Percentiles rank a stretch among this genome's conserved stretches.
Conservation (phyloP, 2,888 invertebrate species). For the Leuctra nigra region DNA sequence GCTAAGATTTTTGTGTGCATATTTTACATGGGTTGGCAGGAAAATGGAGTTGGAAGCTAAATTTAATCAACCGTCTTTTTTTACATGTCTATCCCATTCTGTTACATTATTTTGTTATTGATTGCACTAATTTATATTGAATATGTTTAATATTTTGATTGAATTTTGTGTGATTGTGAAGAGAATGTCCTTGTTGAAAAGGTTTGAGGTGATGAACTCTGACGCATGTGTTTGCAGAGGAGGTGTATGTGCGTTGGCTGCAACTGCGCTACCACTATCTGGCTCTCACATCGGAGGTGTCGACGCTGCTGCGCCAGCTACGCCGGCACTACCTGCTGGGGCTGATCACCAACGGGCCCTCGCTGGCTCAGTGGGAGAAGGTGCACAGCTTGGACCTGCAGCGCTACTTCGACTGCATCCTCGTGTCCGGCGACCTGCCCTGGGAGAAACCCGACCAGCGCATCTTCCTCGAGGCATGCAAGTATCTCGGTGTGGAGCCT, state of each 20-base stretch:
- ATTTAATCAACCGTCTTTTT: too few species aligned
- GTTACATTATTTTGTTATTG: too few species aligned
- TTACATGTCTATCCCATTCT: too few species aligned
- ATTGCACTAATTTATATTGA: too few species aligned
- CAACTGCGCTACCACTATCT: slow-evolving; percentile 71
- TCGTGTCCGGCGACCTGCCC: slow-evolving; percentile 76
- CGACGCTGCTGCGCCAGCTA: slow-evolving; percentile 60
- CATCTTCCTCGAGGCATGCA: slow-evolving; percentile 77
- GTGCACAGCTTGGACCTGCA: slow-evolving; percentile 61
- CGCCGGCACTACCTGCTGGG: slow-evolving; percentile 68
- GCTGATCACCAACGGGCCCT: slow-evolving; percentile 81
- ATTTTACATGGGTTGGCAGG: too few species aligned
- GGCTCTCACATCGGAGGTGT: slow-evolving; percentile 59
- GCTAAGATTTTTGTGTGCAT: too few species aligned
- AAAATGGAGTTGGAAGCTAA: too few species aligned
- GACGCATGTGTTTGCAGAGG: too few species aligned
- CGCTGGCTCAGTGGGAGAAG: slow-evolving; percentile 85
- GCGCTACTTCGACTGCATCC: slow-evolving; percentile 68
- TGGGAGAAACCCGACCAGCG: slow-evolving; percentile 81
- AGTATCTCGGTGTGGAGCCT: slow-evolving; percentile 65
- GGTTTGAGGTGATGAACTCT: too few species aligned
- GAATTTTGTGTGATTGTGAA: too few species aligned
- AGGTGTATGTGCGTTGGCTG: slow-evolving; percentile 71
- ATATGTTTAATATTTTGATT: too few species aligned
- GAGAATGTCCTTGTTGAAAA: too few species aligned